Percentiles rank a stretch among this genome's conserved stretches.
These are phyloP conservation scores for Rhaphigaster nebulosa DNA, from an alignment of 2,888 invertebrate genomes.

Conservation along the genomic window DNA sequence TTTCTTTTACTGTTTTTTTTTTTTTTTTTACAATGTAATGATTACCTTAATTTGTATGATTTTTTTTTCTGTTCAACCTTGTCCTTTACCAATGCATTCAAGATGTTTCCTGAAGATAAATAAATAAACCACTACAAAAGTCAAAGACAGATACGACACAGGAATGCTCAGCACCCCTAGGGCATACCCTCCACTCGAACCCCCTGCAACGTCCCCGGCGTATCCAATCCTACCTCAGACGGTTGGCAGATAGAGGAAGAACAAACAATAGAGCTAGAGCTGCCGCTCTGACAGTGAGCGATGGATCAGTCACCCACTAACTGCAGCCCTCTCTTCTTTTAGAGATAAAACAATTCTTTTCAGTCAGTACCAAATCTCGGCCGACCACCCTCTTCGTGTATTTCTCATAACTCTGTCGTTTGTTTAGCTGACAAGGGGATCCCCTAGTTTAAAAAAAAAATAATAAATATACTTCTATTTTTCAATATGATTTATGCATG, in stretches of 20 bases:
- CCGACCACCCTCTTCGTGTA: neutral
- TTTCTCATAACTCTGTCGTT: constrained; percentile 30
- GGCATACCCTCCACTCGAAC: neutral
- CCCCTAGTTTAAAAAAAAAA: neutral
- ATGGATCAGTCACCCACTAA: neutral
- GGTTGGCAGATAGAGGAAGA: neutral
- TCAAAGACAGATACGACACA: neutral
- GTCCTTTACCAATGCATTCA: no score
- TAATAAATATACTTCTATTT: neutral
- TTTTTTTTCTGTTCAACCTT: no score
- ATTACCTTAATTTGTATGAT: no score
- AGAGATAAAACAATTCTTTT: constrained; percentile 34
- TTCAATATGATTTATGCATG: neutral
- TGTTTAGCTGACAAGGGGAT: neutral
- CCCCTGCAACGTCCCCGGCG: neutral
- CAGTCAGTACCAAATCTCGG: constrained; percentile 15
- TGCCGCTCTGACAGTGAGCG: constrained; percentile 14
- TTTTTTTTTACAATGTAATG: no score
- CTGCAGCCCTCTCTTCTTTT: neutral
- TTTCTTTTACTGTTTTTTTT: no score
- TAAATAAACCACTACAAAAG: neutral
- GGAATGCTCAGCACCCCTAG: neutral
- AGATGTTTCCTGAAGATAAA: no score
- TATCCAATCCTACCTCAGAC: neutral
- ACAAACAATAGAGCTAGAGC: constrained; percentile 15